Base-by-base conservation (phyloP, 2,888 invertebrate species). In the Strigamia maritima region DNA sequence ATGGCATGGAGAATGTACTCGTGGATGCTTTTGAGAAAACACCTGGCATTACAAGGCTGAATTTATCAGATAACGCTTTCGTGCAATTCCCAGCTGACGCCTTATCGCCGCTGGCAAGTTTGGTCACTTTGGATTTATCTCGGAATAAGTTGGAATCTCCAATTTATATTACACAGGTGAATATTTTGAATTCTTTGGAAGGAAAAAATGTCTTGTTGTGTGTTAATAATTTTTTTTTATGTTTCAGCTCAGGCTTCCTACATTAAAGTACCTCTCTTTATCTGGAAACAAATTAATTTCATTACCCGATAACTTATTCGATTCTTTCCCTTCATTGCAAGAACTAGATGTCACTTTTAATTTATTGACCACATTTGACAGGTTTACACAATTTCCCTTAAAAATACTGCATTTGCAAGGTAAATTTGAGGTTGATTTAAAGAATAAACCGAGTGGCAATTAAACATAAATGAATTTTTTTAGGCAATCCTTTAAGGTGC, bases 81-180 rank as follows among this genome's bases (percentile, higher is more conserved):
- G 0, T 54, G 54, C 54, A 54, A 54, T 54, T 54, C 54, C 54
- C 54, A 54, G 54, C 54, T 19, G 54, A 54, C 54, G 54, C 54
- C 54, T 54, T 54, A 54, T 54, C 54, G 54, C 54, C 54, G 1
- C 54, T 54, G n/a, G 2, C 4, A 7, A 54, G 54, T 4, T 54
- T 54, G 54, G 54, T n/a, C 19, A 54, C 54, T 54, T 54, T 54
- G 19, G 54, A 54, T 54, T 54, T 54, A 54, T 54, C 54, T 54
- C 54, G n/a, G 54, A 54, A 54, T 54, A 54, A 54, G 54, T 19
- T 54, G 54, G 54, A 54, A 54, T 54, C 54, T 54, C 54, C 22
- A 22, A 54, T 54, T 19, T 54, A 6, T 54, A 22, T 54, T 19
- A 19, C n/a, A n/a, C 54, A 54, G 54, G 54, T 54, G 54, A 54